Evolutionary conservation across 2,797 vertebrate genomes (phyloP).

Genomic region (Cuniculus paca): DNA sequence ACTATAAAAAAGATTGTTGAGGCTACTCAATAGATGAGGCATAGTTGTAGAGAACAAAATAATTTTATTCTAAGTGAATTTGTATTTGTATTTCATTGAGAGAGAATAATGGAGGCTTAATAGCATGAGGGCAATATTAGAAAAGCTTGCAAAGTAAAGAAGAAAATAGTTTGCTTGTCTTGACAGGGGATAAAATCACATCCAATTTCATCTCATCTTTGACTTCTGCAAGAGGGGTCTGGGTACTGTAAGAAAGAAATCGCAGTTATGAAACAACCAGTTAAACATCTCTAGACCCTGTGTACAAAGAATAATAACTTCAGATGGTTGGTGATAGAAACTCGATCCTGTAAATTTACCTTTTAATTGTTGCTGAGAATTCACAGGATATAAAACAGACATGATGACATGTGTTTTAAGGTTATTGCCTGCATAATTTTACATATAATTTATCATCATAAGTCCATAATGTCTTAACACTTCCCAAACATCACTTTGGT

Average conservation of each 20-base stretch:
- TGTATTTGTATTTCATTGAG: not conserved
- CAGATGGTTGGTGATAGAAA: not conserved
- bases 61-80: constrained; percentile 47
- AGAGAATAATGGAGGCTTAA: not conserved
- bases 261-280: not conserved
- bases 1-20: not conserved
- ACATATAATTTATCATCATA: not conserved
- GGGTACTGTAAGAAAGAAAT: constrained; percentile 28
- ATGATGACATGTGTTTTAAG: not conserved
- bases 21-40: not conserved
- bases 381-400: not conserved
- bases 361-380: not conserved
- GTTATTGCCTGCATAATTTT: not conserved
- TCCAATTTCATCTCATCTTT: not conserved
- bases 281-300: not conserved
- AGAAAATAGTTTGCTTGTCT: not conserved
- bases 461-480: not conserved
- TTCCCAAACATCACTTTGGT: not conserved
- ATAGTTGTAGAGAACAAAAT: not conserved
- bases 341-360: not conserved
- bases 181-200: not conserved
- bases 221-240: not conserved
- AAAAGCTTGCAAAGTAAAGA: not conserved
- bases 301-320: not conserved
- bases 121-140: not conserved